A percentile compares a stretch with the other conserved stretches of the same genome.
Conservation (phyloP, 2,113 vertebrate species). For the Zonotrichia leucophrys region DNA sequence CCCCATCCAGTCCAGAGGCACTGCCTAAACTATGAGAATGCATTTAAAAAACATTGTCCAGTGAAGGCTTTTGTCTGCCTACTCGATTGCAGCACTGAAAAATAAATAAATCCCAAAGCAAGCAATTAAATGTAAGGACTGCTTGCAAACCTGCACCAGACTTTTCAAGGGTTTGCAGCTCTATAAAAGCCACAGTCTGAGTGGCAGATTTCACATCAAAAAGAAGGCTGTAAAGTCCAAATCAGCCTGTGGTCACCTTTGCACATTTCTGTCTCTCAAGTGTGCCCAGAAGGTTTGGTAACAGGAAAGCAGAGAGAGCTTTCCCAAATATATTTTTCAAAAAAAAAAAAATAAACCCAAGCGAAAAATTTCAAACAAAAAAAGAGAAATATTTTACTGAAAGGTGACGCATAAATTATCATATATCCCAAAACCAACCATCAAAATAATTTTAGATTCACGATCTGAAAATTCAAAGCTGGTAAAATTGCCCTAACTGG, state of each 20-base stretch:
- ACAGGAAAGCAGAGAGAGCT: neutral
- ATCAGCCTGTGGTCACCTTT: neutral
- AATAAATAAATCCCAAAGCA: neutral
- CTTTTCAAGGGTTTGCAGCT: neutral
- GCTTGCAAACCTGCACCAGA: neutral
- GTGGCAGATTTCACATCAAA: neutral
- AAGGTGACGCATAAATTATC: neutral
- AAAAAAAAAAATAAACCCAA: neutral
- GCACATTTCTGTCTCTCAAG: neutral
- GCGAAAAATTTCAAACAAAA: neutral
- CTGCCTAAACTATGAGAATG: neutral
- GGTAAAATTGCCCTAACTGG: neutral
- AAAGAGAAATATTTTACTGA: neutral
- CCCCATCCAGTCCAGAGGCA: neutral
- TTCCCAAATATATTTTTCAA: accelerated
- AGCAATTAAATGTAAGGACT: neutral
- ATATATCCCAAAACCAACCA: neutral
- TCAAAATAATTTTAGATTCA: neutral
- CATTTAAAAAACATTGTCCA: neutral
- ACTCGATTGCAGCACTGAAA: neutral
- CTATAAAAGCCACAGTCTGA: neutral
- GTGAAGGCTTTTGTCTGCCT: neutral
- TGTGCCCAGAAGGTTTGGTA: neutral
- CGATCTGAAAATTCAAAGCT: neutral
- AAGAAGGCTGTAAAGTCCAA: neutral